These are phyloP conservation scores for Medauroidea extradentata DNA, from an alignment of 1,140 invertebrate genomes.

Conservation along the genomic window DNA sequence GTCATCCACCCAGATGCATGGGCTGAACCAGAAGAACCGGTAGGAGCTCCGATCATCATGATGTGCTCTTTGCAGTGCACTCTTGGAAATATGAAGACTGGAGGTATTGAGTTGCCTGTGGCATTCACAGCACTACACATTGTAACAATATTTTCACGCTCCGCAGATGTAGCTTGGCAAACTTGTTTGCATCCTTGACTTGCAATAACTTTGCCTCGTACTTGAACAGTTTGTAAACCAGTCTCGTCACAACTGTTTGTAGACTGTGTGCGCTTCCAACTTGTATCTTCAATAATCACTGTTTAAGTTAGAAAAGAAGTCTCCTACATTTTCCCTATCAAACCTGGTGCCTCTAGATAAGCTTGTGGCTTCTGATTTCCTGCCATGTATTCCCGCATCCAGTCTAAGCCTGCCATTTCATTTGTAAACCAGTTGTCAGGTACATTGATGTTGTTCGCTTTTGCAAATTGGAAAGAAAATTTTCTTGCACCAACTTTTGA, in stretches of 20 bases:
- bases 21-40: background rate
- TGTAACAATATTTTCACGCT: constrained; percentile 42
- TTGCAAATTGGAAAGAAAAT: background rate
- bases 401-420: background rate
- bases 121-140: constrained; percentile 24
- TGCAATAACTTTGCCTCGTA: constrained; percentile 37
- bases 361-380: constrained; percentile 42
- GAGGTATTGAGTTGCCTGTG: constrained; percentile 20
- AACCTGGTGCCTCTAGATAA: constrained; percentile 41
- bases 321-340: constrained; percentile 40
- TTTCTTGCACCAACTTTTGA: background rate
- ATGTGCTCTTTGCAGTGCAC: background rate
- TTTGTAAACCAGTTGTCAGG: background rate
- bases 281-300: constrained; percentile 2
- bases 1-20: constrained; percentile 20
- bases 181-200: constrained; percentile 37
- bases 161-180: constrained; percentile 35
- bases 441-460: background rate
- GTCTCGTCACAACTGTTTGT: constrained; percentile 44
- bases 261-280: constrained; percentile 31
- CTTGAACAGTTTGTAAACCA: constrained; percentile 43
- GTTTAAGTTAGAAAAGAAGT: constrained; percentile 39
- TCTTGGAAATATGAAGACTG: constrained; percentile 32
- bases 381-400: constrained; percentile 14
- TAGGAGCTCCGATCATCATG: constrained; percentile 14